Conservation (phyloP, 2,797 vertebrate genomes). For the Scleropages formosus region DNA sequence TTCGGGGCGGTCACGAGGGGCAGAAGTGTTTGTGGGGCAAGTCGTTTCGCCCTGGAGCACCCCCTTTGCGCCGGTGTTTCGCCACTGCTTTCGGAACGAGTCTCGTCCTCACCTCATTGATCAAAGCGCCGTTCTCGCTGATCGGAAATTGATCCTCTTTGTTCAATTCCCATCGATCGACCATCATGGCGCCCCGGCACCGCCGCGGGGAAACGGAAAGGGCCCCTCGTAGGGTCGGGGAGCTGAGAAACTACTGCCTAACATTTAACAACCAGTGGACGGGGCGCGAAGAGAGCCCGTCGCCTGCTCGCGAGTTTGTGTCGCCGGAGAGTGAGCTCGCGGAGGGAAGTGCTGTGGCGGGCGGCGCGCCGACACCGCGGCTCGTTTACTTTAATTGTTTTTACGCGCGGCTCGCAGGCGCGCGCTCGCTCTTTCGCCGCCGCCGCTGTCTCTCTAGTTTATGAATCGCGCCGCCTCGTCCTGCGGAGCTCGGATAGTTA, state of each 20-base stretch:
- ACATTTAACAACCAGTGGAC: neutral
- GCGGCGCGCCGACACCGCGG: too few relatives aligned
- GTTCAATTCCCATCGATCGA: conserved; percentile 95
- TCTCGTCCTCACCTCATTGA: conserved; percentile 73
- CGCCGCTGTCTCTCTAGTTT: too few relatives aligned
- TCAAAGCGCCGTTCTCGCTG: conserved; percentile 76
- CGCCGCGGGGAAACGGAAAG: conserved; percentile 60
- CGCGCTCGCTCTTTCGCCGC: neutral
- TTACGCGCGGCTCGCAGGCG: neutral
- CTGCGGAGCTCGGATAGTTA: too few relatives aligned
- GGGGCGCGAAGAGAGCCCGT: neutral
- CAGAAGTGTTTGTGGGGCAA: conserved; percentile 34
- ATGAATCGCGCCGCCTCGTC: too few relatives aligned
- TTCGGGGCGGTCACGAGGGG: conserved; percentile 43
- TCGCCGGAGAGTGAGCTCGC: too few relatives aligned
- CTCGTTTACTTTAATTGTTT: neutral
- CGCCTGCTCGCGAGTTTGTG: too few relatives aligned
- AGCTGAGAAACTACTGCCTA: conserved; percentile 13
- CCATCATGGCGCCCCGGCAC: conserved; percentile 74
- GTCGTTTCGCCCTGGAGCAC: conserved; percentile 46
- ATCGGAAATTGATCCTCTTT: conserved; percentile 97
- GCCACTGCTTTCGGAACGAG: conserved; percentile 58
- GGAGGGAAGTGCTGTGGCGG: neutral
- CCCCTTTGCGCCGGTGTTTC: conserved; percentile 50
- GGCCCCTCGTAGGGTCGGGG: conserved; percentile 27